Base-by-base conservation (phyloP, 2,797 vertebrate species). In the Anisognathus igniventris region DNA sequence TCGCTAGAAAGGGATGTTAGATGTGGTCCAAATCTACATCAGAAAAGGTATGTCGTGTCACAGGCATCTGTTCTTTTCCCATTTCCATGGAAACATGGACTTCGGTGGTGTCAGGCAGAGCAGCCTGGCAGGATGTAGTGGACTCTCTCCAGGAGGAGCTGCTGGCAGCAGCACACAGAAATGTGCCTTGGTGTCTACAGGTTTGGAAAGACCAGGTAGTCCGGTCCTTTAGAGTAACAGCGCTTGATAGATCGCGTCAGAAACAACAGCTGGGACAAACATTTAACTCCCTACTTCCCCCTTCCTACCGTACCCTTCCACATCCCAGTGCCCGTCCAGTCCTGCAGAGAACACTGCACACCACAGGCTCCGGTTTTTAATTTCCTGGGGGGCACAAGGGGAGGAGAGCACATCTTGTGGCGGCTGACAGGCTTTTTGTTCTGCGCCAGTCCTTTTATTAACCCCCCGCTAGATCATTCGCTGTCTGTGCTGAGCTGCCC, bases 381-480 rank as follows among this genome's bases (percentile, higher is more conserved):
- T 96, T 96, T 94, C 92, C 84, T 60, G 73, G 70, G 62, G 83
- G 50, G 39, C 77, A 61, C 64, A 39, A 90, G 83, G 82, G 92
- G 87, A 88, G 85, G 91, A 86, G 90, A 88, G 76, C 80, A 68
- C 75, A 85, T 96, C 93, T 93, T 91, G 70, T 10, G 88, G 78
- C 28, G 6, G 73, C 89, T 89, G 93, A 93, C 95, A 96, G 92
- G 90, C 80, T 82, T 95, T 97, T 94, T 96, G 93, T 97, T 96
- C 70, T 76, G 90, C 56, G 5, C 76, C 87, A 70, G 78, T 70
- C 94, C 88, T 93, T 96, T 96, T 95, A 96, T 96, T 96, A 96
- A 92, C 95, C 96, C 95, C 95, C 96, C 78, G 95, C 96, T 91
- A 96, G 95, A 94, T 86, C 57, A 47, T 72, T 89, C 64, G 21